phyloP scores from a whole-genome alignment of 2,888 invertebrate species.

The Cremastobaeus sp. region DNA sequence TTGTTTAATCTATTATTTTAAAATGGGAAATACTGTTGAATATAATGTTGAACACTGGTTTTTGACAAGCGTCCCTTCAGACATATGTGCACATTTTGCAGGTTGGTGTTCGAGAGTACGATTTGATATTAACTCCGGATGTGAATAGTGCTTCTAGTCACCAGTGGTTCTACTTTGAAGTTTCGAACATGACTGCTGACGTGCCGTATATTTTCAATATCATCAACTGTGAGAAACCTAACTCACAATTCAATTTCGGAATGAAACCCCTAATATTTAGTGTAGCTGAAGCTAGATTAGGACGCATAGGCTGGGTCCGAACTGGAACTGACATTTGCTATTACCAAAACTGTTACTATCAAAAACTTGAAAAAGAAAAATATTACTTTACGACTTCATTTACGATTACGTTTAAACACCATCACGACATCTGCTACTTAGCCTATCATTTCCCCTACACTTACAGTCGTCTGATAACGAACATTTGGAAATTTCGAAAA shows the following conservation, averaged over 20 bases:
- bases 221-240: conserved; percentile 91
- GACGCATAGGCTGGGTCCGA: conserved; percentile 84
- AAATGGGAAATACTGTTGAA: not conserved
- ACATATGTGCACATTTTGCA: no score
- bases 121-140: conserved; percentile 89
- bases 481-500: conserved; percentile 84
- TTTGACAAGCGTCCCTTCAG: no score
- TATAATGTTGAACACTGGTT: no score
- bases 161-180: conserved; percentile 95
- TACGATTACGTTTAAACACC: conserved; percentile 86
- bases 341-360: conserved; percentile 88
- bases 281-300: conserved; percentile 84
- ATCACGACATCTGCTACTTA: conserved; percentile 88
- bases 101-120: conserved; percentile 88
- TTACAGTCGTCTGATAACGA: conserved; percentile 86
- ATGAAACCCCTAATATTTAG: conserved; percentile 94
- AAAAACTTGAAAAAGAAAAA: conserved; percentile 80
- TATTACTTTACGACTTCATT: conserved; percentile 89
- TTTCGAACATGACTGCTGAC: conserved; percentile 86
- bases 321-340: conserved; percentile 89
- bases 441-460: conserved; percentile 94
- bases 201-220: conserved; percentile 90
- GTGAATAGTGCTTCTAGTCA: conserved; percentile 88
- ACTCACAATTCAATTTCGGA: conserved; percentile 92
- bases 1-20: not conserved